Base-by-base conservation (phyloP, 1,140 invertebrate species). In the Drosophila seguyi region DNA sequence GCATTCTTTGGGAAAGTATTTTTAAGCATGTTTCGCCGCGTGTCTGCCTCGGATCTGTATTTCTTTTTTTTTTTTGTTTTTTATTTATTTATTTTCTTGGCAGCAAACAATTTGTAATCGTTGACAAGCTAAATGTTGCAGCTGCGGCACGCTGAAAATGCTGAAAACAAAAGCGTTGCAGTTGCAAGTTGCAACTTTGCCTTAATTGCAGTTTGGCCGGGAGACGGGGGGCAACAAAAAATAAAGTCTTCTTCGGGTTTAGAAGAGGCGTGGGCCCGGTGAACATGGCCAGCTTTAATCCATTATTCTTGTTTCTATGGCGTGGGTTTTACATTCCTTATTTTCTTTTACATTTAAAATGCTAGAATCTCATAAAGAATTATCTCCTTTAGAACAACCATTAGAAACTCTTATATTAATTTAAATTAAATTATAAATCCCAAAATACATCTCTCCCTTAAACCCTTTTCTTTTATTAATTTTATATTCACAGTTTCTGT, bases 121-220 rank as follows among this genome's bases (percentile, higher is more conserved):
- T 84, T 86, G 83, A 86, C 83, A 86, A 69, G 68, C 42, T 88
- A 88, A 80, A 88, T 88, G 81, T 88, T 88, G 85, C 85, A 90
- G 85, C 85, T 90, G 85, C 45, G 78, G 60, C 73, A 74, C 44
- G 66, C 79, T 47, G 22, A 67, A 65, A 75, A 62, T 42, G 55
- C 39, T 47, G 18, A 52, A 68, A 52, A 42, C 42, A 50, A 69
- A 69, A 69, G 65, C 47, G n/a, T 50, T 72, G 60, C 62, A 53
- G 66, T 71, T 38, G 73, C 47, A 36, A 27, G 16, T 27, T 11
- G 27, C 78, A 42, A 47, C n/a, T 14, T 27, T 47, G 52, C 78
- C 73, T 82, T 81, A 77, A 82, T 83, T 82, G 75, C 80, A 62
- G 16, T 39, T 31, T 27, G 18, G 18, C 52, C 38, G 81, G 79